These are phyloP conservation scores for Gadus chalcogrammus DNA, from an alignment of 2,113 vertebrate genomes.

Conservation along the genomic window DNA sequence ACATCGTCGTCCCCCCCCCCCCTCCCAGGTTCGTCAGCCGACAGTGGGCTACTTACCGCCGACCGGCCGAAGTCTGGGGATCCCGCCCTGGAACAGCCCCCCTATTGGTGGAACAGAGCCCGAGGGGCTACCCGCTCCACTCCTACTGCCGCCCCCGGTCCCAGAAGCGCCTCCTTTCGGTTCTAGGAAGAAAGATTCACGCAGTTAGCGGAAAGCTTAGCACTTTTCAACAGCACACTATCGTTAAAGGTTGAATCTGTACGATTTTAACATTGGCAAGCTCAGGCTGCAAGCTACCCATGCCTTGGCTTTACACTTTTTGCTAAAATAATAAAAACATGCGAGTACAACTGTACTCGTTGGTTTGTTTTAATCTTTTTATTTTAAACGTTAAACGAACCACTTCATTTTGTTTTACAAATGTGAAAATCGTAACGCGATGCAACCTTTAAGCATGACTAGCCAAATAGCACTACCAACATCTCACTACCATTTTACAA, in stretches of 20 bases:
- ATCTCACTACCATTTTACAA: neutral
- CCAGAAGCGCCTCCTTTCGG: slow-evolving; percentile 62
- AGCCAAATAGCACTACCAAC: slow-evolving; percentile 2
- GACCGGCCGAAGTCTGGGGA: slow-evolving; percentile 83
- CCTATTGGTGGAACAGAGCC: slow-evolving; percentile 73
- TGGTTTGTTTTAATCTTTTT: too few species aligned
- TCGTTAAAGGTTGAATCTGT: too few species aligned
- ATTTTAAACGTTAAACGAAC: too few species aligned
- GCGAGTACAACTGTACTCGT: too few species aligned
- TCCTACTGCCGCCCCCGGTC: slow-evolving; percentile 44
- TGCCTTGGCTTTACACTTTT: neutral
- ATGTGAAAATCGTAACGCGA: too few species aligned
- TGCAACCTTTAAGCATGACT: too few species aligned
- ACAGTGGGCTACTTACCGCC: slow-evolving; percentile 66
- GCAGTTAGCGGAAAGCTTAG: slow-evolving; percentile 23
- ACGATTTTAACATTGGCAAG: too few species aligned
- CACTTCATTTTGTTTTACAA: slow-evolving; percentile 5
- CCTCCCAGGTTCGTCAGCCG: too few species aligned
- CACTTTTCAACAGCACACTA: neutral
- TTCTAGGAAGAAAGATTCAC: slow-evolving; percentile 59
- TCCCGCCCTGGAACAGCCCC: slow-evolving; percentile 81
- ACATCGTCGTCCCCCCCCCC: neutral
- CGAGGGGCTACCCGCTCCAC: slow-evolving; percentile 62
- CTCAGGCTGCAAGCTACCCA: too few species aligned
- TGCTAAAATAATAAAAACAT: neutral